Base-by-base conservation (phyloP, 2,797 vertebrate genomes). In the Poecile montanus region DNA sequence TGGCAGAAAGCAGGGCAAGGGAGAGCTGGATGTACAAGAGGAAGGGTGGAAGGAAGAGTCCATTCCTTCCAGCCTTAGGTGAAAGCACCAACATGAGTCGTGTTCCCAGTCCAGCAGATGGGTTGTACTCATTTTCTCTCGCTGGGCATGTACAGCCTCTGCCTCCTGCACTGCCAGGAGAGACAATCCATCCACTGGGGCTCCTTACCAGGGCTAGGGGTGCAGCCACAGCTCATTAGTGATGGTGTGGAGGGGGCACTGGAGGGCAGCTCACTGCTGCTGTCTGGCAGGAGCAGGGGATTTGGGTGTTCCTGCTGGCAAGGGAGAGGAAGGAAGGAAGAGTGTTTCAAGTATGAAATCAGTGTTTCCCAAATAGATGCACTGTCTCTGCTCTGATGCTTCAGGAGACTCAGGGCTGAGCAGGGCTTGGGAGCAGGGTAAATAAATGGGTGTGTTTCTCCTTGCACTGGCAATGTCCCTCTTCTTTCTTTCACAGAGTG, bases 401-500 rank as follows among this genome's bases (percentile, higher is more conserved):
- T 79, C 30, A 32, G 58, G 56, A 85, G 53, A 32, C 42, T 78
- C 42, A 23, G 13, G 54, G 54, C 70, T 48, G 47, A 27, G 38
- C 15, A 81, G 48, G 38, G 25, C 36, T 83, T 66, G 51, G 26
- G 40, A 70, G 6, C 21, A 26, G 48, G 50, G 30, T 66, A 10
- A 62, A 45, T 48, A 30, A 30, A 80, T 36, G 29, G 38, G 54
- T 40, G 58, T 8, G 2, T 72, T 87, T 65, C 62, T 78, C 54
- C 45, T 74, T 71, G 22, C 44, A 22, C 32, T 79, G 68, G 36
- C 2, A 6, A 0, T 70, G 38, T 85, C 76, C 85, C 44, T 94
- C n/a, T 96, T 48, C 93, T 97, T 78, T 88, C 79, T 92, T 85
- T 97, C 95, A 63, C 98, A 99, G 99, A 99, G 99, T 40, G 99